phyloP scores from a whole-genome alignment of 1,140 invertebrate genomes.

The Caenorhabditis tropicalis region DNA sequence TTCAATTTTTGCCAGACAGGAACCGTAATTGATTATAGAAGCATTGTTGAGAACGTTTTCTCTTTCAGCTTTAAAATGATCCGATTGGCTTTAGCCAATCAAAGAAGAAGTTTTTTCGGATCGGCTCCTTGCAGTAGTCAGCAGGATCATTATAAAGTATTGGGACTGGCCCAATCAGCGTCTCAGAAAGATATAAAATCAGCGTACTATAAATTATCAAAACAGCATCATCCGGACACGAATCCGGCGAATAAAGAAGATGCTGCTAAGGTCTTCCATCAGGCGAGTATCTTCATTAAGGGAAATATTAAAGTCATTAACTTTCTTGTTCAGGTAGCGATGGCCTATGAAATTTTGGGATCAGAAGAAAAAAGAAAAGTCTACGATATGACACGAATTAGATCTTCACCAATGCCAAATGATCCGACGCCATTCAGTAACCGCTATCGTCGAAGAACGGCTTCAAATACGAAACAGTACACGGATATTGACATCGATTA shows the following conservation, averaged over 20 bases:
- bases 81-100: background rate
- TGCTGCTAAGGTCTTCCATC: slow-evolving; percentile 61
- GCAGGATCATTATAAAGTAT: slow-evolving; percentile 80
- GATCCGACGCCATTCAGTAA: slow-evolving; percentile 20
- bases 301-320: background rate
- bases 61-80: slow-evolving; percentile 11
- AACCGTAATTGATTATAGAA: too few relatives aligned
- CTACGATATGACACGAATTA: slow-evolving; percentile 66
- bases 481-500: slow-evolving; percentile 60
- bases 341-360: slow-evolving; percentile 73
- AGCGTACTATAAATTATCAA: slow-evolving; percentile 86
- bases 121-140: slow-evolving; percentile 10
- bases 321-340: slow-evolving; percentile 49
- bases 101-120: background rate
- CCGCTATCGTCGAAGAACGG: background rate
- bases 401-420: background rate
- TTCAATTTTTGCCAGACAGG: background rate
- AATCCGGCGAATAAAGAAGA: slow-evolving; percentile 76
- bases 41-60: too few relatives aligned
- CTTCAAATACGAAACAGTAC: slow-evolving; percentile 37
- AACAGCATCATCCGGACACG: slow-evolving; percentile 87
- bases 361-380: slow-evolving; percentile 71
- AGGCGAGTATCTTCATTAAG: slow-evolving; percentile 47
- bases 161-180: slow-evolving; percentile 80
- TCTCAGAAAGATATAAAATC: slow-evolving; percentile 84